Evolutionary conservation across 1,140 invertebrate genomes (phyloP), one percentile per base, ranked within the genome.

Genomic region (Brachionus sp.): DNA sequence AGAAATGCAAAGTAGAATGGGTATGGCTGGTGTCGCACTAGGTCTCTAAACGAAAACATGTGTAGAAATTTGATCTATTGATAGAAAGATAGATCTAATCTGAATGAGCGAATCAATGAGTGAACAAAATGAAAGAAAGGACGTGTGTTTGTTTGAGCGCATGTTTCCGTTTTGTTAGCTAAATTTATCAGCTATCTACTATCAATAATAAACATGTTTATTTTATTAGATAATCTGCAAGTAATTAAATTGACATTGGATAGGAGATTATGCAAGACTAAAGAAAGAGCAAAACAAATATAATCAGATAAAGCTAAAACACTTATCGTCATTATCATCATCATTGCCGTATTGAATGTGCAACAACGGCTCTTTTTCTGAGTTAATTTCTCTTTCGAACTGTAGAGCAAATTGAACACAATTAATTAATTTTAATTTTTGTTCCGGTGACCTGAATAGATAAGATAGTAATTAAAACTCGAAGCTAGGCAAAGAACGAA

Each of bases 401-500:
- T 33, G 50, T 57, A 29, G 50, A 39, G 39, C 66, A 70, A 70
- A 70, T 70, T 70, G 66, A 7, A 29, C 12, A 70, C 13, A 70
- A 70, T 37, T 70, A 37, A 70, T 39, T 70, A 16, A 16, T 70
- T 39, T n/a, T n/a, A n/a, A n/a, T n/a, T 70, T 39, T 29, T 66
- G 16, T 66, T 66, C 64, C 25, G 33, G 66, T 70, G 66, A 70
- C 66, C 66, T 70, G 33, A 39, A 70, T 70, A 70, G 66, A 70
- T 70, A 70, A 70, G 66, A 70, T 70, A 70, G 35, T 70, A 70
- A 70, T 70, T 70, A 70, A 70, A 70, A 37, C 33, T 13, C 64
- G 64, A 29, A 66, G 33, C 33, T 33, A 66, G 29, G n/a, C 25
- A 25, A 66, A 66, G 12, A 37, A 66, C 25, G 2, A 66, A 66